phyloP scores from a whole-genome alignment of 1,140 invertebrate species.

The Camponotus pennsylvanicus region DNA sequence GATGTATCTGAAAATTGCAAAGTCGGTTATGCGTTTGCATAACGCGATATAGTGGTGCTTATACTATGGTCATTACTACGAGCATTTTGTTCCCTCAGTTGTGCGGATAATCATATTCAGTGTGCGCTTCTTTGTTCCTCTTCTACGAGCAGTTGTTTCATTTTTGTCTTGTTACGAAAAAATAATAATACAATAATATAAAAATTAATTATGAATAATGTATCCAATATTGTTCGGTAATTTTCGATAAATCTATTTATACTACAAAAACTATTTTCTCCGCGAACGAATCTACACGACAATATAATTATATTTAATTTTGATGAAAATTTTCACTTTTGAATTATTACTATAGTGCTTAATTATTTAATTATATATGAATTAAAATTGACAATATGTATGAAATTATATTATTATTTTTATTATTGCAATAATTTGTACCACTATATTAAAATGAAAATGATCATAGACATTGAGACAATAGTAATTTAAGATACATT shows the following conservation, averaged over 20 bases:
- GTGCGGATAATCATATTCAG: slow-evolving; percentile 22
- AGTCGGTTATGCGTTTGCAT: slow-evolving; percentile 33
- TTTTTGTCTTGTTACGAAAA: background rate
- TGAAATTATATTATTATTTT: background rate
- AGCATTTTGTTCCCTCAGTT: slow-evolving; percentile 33
- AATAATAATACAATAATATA: background rate
- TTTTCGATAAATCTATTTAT: slow-evolving; percentile 4
- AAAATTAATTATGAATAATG: slow-evolving; percentile 38
- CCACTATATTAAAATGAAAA: background rate
- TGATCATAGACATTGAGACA: background rate
- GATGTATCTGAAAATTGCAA: slow-evolving; percentile 29
- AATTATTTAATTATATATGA: background rate
- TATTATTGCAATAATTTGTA: background rate
- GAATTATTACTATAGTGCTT: background rate
- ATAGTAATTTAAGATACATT: slow-evolving; percentile 13
- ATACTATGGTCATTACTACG: background rate
- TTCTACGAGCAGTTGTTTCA: background rate
- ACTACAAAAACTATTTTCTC: background rate
- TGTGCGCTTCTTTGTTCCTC: background rate
- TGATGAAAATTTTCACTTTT: background rate
- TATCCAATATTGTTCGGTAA: slow-evolving; percentile 36
- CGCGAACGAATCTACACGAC: background rate
- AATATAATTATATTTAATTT: background rate
- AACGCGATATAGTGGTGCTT: slow-evolving; percentile 23
- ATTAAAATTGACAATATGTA: background rate